Percentiles rank a stretch among this genome's conserved stretches.
Evolutionary conservation across 2,888 invertebrate genomes (phyloP).

Genomic region (Prosopocoilus inquinatus): DNA sequence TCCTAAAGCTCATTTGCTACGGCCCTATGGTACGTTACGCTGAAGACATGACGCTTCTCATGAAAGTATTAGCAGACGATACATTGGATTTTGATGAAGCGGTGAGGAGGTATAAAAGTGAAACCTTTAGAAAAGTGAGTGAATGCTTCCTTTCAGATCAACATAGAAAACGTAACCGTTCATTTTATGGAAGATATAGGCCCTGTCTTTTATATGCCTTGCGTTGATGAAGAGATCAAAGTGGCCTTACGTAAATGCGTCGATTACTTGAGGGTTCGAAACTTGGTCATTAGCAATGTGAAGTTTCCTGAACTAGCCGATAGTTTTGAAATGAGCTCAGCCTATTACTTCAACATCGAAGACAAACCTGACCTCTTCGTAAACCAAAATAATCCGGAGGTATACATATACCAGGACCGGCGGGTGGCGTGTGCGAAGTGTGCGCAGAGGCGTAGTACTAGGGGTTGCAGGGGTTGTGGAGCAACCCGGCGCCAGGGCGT

Average conservation of each 20-base stretch:
- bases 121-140: conserved; percentile 25
- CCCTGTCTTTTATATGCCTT: conserved; percentile 36
- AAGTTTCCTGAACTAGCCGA: conserved; percentile 18
- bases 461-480: too few relatives aligned
- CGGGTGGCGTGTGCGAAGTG: too few relatives aligned
- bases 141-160: conserved; percentile 41
- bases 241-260: conserved; percentile 53
- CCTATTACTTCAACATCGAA: conserved; percentile 3
- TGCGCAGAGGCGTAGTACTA: too few relatives aligned
- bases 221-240: conserved; percentile 52
- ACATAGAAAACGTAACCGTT: conserved; percentile 1
- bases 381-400: background rate
- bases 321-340: conserved; percentile 2
- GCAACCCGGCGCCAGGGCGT: too few relatives aligned
- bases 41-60: conserved; percentile 72
- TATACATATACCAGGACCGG: too few relatives aligned
- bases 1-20: conserved; percentile 65
- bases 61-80: conserved; percentile 59
- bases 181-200: conserved; percentile 4
- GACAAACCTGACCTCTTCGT: background rate
- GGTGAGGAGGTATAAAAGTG: conserved; percentile 24
- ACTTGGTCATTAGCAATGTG: conserved; percentile 5
- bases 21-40: conserved; percentile 88
- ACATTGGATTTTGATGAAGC: conserved; percentile 54
- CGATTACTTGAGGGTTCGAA: conserved; percentile 47